These are phyloP conservation scores for Camelus dromedarius DNA, from an alignment of 2,113 vertebrate genomes.

Conservation along the genomic window DNA sequence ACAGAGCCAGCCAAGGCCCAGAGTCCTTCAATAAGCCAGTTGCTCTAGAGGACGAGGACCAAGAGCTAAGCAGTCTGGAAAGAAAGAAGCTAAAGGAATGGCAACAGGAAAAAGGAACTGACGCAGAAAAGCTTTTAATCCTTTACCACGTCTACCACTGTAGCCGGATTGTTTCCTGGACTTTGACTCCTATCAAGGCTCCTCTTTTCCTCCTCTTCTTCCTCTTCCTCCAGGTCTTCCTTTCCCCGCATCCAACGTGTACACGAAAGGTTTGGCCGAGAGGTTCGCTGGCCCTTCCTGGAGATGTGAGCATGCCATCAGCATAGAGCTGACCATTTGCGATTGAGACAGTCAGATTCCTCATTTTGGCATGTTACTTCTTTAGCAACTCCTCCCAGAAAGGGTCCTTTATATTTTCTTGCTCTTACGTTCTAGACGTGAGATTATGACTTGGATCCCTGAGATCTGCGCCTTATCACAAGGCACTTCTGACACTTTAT, in stretches of 20 bases:
- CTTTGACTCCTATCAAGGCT: not conserved
- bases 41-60: not conserved
- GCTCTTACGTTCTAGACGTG: not conserved
- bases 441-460: not conserved
- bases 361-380: not conserved
- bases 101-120: slow-evolving; percentile 6
- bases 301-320: not conserved
- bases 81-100: slow-evolving; percentile 42
- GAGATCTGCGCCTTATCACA: not conserved
- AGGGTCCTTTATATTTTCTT: not conserved
- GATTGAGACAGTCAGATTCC: not conserved
- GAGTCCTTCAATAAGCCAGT: not conserved
- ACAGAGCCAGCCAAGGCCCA: not conserved
- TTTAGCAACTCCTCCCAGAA: not conserved
- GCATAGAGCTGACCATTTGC: not conserved
- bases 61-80: not conserved
- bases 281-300: not conserved
- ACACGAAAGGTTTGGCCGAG: not conserved
- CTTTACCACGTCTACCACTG: not conserved
- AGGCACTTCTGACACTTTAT: not conserved
- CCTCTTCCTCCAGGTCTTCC: not conserved
- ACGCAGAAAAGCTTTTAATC: not conserved
- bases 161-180: not conserved
- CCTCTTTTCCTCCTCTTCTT: not conserved
- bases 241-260: not conserved